These are phyloP conservation scores for Mythimna ferrago DNA, from an alignment of 2,888 invertebrate species.

Conservation along the genomic window DNA sequence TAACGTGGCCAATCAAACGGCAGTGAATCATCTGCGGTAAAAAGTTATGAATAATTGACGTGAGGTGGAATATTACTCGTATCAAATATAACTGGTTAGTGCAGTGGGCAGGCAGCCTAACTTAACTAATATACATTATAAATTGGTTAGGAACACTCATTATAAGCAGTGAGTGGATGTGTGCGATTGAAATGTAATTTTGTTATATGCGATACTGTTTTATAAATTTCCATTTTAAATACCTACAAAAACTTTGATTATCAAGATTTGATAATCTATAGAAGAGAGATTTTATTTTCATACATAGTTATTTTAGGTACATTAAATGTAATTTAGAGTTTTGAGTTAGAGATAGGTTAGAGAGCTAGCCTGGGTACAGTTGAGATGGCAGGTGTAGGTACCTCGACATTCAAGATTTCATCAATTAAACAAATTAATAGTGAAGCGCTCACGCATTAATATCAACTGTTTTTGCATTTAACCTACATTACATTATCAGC, in stretches of 20 bases:
- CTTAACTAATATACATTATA: background rate
- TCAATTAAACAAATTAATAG: constrained; percentile 2
- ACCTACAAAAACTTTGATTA: background rate
- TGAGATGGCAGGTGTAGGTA: too few species aligned
- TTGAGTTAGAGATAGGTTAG: too few species aligned
- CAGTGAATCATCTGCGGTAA: constrained; percentile 26
- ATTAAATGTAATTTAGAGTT: too few species aligned
- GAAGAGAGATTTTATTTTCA: too few species aligned
- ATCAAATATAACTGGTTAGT: constrained; percentile 9
- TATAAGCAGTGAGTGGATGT: background rate
- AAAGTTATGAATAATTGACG: constrained; percentile 29
- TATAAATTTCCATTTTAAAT: background rate
- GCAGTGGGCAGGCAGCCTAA: background rate
- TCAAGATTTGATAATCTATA: too few species aligned
- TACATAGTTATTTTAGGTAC: too few species aligned
- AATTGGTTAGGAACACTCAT: constrained; percentile 3
- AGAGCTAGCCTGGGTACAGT: too few species aligned
- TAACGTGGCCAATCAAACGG: constrained; percentile 36
- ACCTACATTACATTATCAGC: constrained; percentile 4
- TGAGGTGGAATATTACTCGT: constrained; percentile 6
- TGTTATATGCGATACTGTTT: background rate
- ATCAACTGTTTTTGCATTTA: constrained; percentile 2
- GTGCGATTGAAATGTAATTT: too few species aligned
- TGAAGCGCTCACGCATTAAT: background rate
- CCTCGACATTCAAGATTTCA: background rate